phyloP scores from a whole-genome alignment of 2,888 invertebrate genomes.

The Poecilobothrus nobilitatus region DNA sequence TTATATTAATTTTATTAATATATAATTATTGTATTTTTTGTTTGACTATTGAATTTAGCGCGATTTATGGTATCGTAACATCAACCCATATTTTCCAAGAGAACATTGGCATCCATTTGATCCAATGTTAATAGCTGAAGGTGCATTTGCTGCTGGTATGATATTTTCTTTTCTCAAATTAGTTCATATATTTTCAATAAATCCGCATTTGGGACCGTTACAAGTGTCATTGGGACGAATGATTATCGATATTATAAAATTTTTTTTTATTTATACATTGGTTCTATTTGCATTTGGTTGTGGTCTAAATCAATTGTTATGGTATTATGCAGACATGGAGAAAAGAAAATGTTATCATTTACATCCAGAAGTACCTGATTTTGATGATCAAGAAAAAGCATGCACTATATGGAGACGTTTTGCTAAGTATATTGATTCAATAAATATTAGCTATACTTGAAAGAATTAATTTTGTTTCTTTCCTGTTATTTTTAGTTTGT shows the following conservation, averaged over 20 bases:
- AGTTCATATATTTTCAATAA: conserved; percentile 94
- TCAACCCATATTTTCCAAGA: conserved; percentile 76
- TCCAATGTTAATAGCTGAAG: conserved; percentile 85
- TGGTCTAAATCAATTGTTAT: conserved; percentile 85
- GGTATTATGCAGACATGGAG: conserved; percentile 88
- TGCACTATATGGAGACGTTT: conserved; percentile 82
- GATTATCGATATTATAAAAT: conserved; percentile 92
- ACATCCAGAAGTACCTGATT: conserved; percentile 65
- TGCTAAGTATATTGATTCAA: conserved; percentile 58
- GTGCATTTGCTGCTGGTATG: conserved; percentile 94
- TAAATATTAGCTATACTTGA: too few species aligned
- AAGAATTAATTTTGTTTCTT: too few species aligned
- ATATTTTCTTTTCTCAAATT: conserved; percentile 92
- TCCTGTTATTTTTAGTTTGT: conserved; percentile 60
- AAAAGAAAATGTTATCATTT: conserved; percentile 75
- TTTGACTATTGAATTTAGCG: conserved; percentile 43
- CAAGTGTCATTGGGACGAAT: conserved; percentile 91
- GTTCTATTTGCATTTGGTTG: conserved; percentile 94
- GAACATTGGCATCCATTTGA: conserved; percentile 92
- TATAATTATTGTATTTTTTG: not conserved
- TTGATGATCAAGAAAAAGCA: conserved; percentile 73
- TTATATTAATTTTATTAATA: too few species aligned
- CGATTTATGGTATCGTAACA: conserved; percentile 56
- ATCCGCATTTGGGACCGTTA: conserved; percentile 85
- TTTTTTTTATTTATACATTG: conserved; percentile 88